Conservation (phyloP, 1,140 invertebrate genomes). For the Phocides pigmalion region DNA sequence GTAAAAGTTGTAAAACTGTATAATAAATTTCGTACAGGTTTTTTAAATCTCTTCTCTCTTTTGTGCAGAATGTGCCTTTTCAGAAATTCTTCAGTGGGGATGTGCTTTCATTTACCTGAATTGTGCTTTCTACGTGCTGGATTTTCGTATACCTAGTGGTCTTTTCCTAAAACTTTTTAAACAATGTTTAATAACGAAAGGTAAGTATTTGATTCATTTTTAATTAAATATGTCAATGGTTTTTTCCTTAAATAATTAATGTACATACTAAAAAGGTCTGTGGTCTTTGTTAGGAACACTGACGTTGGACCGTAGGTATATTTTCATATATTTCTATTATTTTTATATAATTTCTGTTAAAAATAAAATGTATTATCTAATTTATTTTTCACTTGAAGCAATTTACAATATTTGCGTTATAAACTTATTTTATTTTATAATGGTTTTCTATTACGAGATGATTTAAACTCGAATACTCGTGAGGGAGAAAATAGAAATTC, state of each 20-base stretch:
- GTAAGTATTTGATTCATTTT: no score
- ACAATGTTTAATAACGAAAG: no score
- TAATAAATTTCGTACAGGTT: background rate
- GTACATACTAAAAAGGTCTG: no score
- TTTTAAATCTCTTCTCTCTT: background rate
- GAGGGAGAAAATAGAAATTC: conserved; percentile 6
- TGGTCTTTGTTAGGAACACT: no score
- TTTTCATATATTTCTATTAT: no score
- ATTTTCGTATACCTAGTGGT: background rate
- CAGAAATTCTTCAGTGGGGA: background rate
- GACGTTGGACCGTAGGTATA: no score
- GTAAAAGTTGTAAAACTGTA: background rate
- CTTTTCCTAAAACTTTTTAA: background rate
- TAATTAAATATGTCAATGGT: no score
- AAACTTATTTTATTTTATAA: background rate
- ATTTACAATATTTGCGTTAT: background rate
- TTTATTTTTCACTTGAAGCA: background rate
- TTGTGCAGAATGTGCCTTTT: background rate
- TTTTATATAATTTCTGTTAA: no score
- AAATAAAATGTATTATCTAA: no score
- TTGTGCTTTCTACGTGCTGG: background rate
- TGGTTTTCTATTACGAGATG: background rate
- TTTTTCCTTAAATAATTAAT: no score
- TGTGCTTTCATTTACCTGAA: background rate
- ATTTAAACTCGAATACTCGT: background rate